These are phyloP conservation scores for Brachyrhaphis roseni DNA, from an alignment of 2,797 vertebrate species.

Conservation along the genomic window DNA sequence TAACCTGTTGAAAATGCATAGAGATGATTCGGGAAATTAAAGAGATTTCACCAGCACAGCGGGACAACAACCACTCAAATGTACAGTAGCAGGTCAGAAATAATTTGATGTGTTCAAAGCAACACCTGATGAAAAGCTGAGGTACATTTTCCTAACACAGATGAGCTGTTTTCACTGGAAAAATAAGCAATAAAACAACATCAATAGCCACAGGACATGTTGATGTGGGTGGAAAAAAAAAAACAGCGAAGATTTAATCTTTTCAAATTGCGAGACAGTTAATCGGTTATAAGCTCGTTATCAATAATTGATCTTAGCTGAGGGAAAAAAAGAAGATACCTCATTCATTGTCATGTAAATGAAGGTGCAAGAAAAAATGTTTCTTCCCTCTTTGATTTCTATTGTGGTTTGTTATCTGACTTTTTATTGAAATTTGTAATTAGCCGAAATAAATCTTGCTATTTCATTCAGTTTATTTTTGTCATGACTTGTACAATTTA, in stretches of 20 bases:
- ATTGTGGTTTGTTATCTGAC: neutral
- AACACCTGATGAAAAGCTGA: constrained; percentile 10
- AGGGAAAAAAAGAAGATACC: neutral
- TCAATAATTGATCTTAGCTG: neutral
- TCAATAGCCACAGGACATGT: neutral
- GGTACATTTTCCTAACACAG: neutral
- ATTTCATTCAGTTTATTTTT: neutral
- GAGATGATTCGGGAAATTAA: constrained; percentile 30
- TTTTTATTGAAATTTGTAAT: neutral
- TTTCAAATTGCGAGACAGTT: neutral
- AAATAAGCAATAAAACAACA: neutral
- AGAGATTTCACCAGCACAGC: neutral
- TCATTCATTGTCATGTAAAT: neutral
- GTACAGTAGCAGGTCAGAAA: constrained; percentile 20
- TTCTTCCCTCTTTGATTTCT: neutral
- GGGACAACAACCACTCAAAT: neutral
- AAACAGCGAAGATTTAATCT: neutral
- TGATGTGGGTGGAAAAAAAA: neutral
- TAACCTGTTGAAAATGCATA: constrained; percentile 35
- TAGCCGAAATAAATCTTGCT: neutral
- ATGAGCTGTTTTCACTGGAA: neutral
- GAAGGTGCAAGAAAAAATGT: neutral
- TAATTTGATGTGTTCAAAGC: constrained; percentile 8
- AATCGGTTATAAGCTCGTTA: neutral
- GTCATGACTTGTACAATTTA: neutral